Evolutionary conservation across 2,888 invertebrate genomes (phyloP), one percentile per base, ranked within the genome.

Genomic region (Epistrophe eligans): DNA sequence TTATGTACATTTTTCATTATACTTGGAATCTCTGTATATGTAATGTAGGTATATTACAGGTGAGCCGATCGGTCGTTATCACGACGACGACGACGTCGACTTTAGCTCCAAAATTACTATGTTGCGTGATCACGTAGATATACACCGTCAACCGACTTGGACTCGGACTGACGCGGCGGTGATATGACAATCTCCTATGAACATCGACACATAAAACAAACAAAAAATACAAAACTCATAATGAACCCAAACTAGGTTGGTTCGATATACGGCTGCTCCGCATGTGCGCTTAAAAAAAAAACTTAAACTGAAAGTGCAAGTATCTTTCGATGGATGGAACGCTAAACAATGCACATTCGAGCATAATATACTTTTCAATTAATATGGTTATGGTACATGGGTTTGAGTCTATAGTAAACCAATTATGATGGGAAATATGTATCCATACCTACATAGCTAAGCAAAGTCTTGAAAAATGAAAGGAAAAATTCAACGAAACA

Each of bases 351-450:
- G 83, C 79, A 79, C 57, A 77, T 17, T 11, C 11, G 55, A 28
- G 24, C 28, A 9, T 28, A 43, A 50, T 28, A 66, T 71, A 48
- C 67, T 73, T 81, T 74, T 77, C 81, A 79, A 87, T 71, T 74
- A 83, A 66, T 35, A 35, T 35, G 85, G 87, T 71, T 83, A 79
- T 87, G 87, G 83, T 76, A 45, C 83, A 83, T 79, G 71, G n/a
- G 19, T 55, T 55, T 15, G 28, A 55, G 28, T 55, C 24, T 24
- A n/a, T 55, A 32, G 55, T 62, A 32, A 50, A 73, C 57, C 83
- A 67, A 79, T 77, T 77, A 83, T 73, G 62, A 67, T 80, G 74
- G 52, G 74, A 80, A 76, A 52, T 67, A 24, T 24, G 24, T 24
- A n/a, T n/a, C n/a, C n/a, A n/a, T n/a, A n/a, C n/a, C n/a, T n/a